Evolutionary conservation across 1,140 invertebrate species (phyloP).

Genomic region (Ostrea edulis): DNA sequence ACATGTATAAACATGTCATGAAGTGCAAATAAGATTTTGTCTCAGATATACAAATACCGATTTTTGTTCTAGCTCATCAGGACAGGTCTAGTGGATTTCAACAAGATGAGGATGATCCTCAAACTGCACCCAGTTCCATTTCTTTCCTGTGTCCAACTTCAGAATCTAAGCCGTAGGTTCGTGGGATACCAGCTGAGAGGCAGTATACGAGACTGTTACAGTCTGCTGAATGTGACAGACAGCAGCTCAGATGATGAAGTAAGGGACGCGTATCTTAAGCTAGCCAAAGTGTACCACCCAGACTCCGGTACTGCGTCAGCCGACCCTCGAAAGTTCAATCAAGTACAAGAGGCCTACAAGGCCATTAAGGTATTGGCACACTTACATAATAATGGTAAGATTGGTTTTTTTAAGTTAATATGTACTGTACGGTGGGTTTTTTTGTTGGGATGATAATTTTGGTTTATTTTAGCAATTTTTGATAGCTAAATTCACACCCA

Average conservation of each 20-base stretch:
- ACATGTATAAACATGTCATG: no score
- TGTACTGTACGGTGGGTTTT: no score
- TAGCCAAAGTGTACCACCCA: conserved; percentile 91
- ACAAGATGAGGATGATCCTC: neutral
- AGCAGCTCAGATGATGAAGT: conserved; percentile 87
- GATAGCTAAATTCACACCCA: no score
- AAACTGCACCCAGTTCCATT: neutral
- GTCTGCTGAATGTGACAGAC: conserved; percentile 83
- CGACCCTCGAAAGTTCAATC: conserved; percentile 86
- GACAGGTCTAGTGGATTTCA: no score
- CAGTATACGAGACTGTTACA: conserved; percentile 54
- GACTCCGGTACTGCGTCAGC: conserved; percentile 86
- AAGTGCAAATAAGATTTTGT: no score
- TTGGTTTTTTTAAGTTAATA: no score
- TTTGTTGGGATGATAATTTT: no score
- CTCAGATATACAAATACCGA: no score
- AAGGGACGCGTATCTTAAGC: conserved; percentile 85
- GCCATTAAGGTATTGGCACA: conserved; percentile 73
- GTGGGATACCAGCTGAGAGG: conserved; percentile 32
- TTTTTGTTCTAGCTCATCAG: no score
- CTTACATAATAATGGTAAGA: no score
- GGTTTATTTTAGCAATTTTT: no score
- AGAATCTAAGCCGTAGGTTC: neutral
- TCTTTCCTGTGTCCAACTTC: neutral
- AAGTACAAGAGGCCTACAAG: conserved; percentile 83